Evolutionary conservation across 2,797 vertebrate genomes (phyloP), one percentile per base, ranked within the genome.

Genomic region (Xiphophorus birchmanni): DNA sequence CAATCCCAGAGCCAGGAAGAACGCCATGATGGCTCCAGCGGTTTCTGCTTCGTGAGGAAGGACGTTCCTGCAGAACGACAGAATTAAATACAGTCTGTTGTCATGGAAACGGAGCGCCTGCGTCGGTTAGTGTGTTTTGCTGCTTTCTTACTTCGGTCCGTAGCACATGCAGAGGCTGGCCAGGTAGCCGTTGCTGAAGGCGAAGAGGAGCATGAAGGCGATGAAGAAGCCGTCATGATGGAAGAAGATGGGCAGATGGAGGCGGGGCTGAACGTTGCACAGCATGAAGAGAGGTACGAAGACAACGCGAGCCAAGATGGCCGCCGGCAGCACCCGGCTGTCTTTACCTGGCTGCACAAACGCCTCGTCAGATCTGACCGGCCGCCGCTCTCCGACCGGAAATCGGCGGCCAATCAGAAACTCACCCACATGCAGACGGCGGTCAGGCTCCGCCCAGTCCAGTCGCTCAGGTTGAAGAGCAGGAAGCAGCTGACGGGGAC

Each of bases 161-260:
- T 96, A 99, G 93, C 97, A 97, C 97, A 99, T 99, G 94, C 96
- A 98, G 45, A 99, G 97, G 78, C 97, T 97, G 90, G 97, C 97
- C 82, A 99, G 95, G 94, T 99, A 99, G 79, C 98, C 98, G 0
- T 97, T 99, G 92, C 95, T 96, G 93, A 97, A 90, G 89, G 97
- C 96, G 44, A 99, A 99, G 82, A 96, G 7, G 1, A 97, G 84
- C 96, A 99, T 97, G 94, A 98, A 95, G 91, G 88, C 0, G 82
- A 97, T 96, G 91, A 95, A 99, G 94, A 95, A 96, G 88, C 94
- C 94, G 0, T 99, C 98, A 0, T 99, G 97, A 10, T 82, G 56
- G 50, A 99, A 97, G 69, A 95, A 0, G n/a, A 96, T 86, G 0
- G 96, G 90, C 75, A 97, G 91, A 80, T 93, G 54, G 1, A 0